A percentile compares a stretch with the other conserved stretches of the same genome.
phyloP scores from a whole-genome alignment of 2,888 invertebrate species.

The Epirrhoe tristata region DNA sequence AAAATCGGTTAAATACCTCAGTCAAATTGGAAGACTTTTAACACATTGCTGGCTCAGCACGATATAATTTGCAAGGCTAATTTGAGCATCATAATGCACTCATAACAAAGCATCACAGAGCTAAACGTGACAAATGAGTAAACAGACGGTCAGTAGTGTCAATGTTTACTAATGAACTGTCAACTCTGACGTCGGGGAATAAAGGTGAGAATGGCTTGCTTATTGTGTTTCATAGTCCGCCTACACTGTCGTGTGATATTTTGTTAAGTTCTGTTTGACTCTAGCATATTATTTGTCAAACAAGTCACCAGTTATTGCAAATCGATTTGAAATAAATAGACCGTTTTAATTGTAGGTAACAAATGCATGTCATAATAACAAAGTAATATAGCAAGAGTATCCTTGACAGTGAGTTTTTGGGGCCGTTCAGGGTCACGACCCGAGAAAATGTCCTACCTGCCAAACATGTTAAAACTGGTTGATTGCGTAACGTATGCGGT shows the following conservation, averaged over 20 bases:
- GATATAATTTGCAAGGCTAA: slow-evolving; percentile 25
- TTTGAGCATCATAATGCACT: slow-evolving; percentile 21
- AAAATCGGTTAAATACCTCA: not conserved
- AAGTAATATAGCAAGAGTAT: not conserved
- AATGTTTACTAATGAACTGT: slow-evolving; percentile 28
- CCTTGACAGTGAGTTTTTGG: not conserved
- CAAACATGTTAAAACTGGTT: slow-evolving; percentile 1
- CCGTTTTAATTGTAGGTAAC: not conserved
- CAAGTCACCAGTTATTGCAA: not conserved
- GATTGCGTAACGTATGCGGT: not conserved
- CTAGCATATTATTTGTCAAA: not conserved
- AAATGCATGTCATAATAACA: not conserved
- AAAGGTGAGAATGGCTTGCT: slow-evolving; percentile 22
- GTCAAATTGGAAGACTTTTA: slow-evolving; percentile 13
- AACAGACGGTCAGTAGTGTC: slow-evolving; percentile 29
- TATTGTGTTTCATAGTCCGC: slow-evolving; percentile 1
- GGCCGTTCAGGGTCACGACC: not conserved
- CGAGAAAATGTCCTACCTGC: not conserved
- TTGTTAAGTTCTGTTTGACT: not conserved
- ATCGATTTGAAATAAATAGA: not conserved
- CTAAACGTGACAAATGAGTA: slow-evolving; percentile 37
- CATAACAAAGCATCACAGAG: slow-evolving; percentile 30
- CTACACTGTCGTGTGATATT: slow-evolving; percentile 5
- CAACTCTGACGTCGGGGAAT: slow-evolving; percentile 7
- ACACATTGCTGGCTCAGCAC: slow-evolving; percentile 20